These are phyloP conservation scores for Synergus laeviventris DNA, from an alignment of 2,888 invertebrate species.

Conservation along the genomic window DNA sequence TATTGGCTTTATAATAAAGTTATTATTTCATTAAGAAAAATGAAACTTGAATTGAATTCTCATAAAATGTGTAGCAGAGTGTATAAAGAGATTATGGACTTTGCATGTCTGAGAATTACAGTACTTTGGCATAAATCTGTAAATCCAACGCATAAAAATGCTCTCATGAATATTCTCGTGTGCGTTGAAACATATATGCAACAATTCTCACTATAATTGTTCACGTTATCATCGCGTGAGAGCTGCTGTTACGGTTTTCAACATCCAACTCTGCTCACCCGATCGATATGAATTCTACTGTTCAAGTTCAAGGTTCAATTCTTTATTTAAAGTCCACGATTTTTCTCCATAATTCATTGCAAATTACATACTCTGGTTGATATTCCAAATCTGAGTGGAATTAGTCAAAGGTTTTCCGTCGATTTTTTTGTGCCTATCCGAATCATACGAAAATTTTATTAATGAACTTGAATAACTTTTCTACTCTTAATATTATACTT, in stretches of 20 bases:
- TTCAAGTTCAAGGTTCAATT: slow-evolving; percentile 30
- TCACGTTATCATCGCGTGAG: slow-evolving; percentile 59
- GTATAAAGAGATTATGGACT: neutral
- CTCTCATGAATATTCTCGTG: slow-evolving; percentile 6
- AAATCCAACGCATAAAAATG: neutral
- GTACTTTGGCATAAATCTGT: slow-evolving; percentile 6
- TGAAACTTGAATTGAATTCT: neutral
- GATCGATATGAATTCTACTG: slow-evolving; percentile 31
- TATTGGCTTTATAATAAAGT: neutral
- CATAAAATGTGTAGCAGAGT: neutral
- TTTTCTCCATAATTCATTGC: neutral
- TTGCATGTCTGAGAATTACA: slow-evolving; percentile 16
- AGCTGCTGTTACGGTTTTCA: slow-evolving; percentile 54
- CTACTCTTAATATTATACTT: neutral
- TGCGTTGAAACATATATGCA: neutral
- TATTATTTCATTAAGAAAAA: neutral
- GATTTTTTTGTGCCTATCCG: no score
- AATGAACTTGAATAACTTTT: neutral
- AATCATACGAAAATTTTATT: no score
- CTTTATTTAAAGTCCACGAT: neutral
- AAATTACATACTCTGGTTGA: neutral
- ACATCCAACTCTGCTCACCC: slow-evolving; percentile 51
- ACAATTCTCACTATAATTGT: slow-evolving; percentile 46
- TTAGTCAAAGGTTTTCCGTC: no score
- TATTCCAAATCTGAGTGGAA: no score